Percentiles rank a stretch among this genome's conserved stretches.
phyloP scores from a whole-genome alignment of 2,797 vertebrate genomes.

The Molossus molossus region DNA sequence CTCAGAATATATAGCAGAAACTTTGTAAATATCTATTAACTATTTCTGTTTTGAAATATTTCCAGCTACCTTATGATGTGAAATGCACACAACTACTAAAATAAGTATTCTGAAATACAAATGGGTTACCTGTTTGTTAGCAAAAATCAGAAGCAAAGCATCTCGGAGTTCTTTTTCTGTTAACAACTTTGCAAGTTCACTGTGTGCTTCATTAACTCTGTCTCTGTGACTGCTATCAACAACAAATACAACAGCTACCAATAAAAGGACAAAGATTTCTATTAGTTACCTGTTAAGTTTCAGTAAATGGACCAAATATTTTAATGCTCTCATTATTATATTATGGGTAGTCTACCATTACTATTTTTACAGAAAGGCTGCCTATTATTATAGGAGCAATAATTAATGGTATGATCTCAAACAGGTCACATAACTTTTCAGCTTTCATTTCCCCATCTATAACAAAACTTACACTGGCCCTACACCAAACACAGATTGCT shows the following conservation, averaged over 20 bases:
- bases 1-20: constrained; percentile 57
- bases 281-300: constrained; percentile 68
- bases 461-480: constrained; percentile 32
- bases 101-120: constrained; percentile 71
- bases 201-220: constrained; percentile 97
- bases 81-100: constrained; percentile 61
- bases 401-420: constrained; percentile 47
- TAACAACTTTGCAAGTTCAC: constrained; percentile 97
- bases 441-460: constrained; percentile 29
- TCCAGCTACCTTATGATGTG: constrained; percentile 17
- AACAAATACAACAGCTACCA: constrained; percentile 97
- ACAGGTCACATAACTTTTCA: constrained; percentile 25
- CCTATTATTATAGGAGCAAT: constrained; percentile 38
- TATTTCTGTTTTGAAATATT: constrained; percentile 62
- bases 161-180: constrained; percentile 98
- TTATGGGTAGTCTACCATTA: background rate
- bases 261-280: constrained; percentile 56
- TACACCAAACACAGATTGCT: constrained; percentile 46
- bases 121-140: constrained; percentile 97
- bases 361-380: constrained; percentile 61
- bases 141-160: constrained; percentile 97
- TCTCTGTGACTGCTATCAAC: constrained; percentile 99
- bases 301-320: constrained; percentile 62
- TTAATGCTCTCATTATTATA: constrained; percentile 23
- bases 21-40: constrained; percentile 33